phyloP scores from a whole-genome alignment of 1,140 invertebrate genomes.

The Drosophila ficusphila region DNA sequence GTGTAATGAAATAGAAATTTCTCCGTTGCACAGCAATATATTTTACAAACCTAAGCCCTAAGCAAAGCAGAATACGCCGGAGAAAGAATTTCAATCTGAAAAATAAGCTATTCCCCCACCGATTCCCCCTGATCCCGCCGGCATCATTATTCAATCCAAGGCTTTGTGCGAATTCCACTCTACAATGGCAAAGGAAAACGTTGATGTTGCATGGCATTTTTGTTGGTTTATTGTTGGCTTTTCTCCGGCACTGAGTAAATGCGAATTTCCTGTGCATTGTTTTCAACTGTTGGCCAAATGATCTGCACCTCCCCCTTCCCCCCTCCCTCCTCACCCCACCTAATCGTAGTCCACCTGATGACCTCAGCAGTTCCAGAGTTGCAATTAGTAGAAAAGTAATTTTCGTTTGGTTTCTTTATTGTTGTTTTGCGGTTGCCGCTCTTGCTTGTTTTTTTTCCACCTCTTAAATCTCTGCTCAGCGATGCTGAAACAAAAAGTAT shows the following conservation, averaged over 20 bases:
- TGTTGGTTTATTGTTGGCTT: slow-evolving; percentile 46
- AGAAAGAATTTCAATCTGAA: slow-evolving; percentile 16
- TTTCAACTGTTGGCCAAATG: slow-evolving; percentile 34
- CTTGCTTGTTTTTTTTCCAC: slow-evolving; percentile 8
- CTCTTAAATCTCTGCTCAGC: slow-evolving; percentile 46
- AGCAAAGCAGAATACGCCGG: background rate
- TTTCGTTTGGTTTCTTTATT: slow-evolving; percentile 44
- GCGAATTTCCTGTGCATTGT: slow-evolving; percentile 68
- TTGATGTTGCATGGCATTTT: slow-evolving; percentile 38
- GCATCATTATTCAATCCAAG: slow-evolving; percentile 24
- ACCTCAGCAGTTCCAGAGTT: slow-evolving; percentile 48
- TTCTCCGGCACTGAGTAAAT: slow-evolving; percentile 48
- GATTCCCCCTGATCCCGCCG: background rate
- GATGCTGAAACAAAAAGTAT: slow-evolving; percentile 55
- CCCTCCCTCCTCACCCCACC: background rate
- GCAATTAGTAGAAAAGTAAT: slow-evolving; percentile 59
- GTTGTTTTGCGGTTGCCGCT: slow-evolving; percentile 25
- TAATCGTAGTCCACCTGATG: slow-evolving; percentile 15
- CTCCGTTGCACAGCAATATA: too few species aligned
- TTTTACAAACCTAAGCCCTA: background rate
- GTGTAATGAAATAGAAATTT: background rate
- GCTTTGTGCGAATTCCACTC: slow-evolving; percentile 29
- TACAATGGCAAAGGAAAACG: slow-evolving; percentile 38
- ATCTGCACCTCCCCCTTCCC: background rate
- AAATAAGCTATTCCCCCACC: slow-evolving; percentile 11